phyloP scores from a whole-genome alignment of 2,888 invertebrate species.

The Cantharis lateralis region DNA sequence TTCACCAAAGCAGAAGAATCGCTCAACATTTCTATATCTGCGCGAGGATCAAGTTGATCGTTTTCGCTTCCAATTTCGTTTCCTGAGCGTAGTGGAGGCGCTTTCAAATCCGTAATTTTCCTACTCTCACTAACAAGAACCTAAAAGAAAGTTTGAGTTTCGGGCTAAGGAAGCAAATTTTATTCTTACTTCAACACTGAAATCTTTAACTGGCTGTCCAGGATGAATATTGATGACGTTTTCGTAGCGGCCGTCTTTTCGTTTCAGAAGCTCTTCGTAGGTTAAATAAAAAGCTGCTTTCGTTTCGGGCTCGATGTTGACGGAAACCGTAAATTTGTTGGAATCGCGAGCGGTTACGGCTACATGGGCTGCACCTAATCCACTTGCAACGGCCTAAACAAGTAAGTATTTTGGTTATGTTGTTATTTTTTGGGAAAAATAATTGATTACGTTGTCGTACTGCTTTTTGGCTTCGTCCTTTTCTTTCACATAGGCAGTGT shows the following conservation, averaged over 20 bases:
- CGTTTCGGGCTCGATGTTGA: slow-evolving; percentile 67
- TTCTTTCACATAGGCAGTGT: slow-evolving; percentile 68
- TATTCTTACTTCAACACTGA: slow-evolving; percentile 59
- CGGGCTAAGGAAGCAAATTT: slow-evolving; percentile 9
- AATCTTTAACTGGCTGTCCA: slow-evolving; percentile 66
- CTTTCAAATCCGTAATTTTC: slow-evolving; percentile 63
- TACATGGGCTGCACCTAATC: slow-evolving; percentile 65
- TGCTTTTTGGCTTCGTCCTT: slow-evolving; percentile 66
- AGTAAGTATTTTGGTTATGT: too few species aligned
- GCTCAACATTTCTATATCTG: slow-evolving; percentile 42
- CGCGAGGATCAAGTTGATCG: slow-evolving; percentile 54
- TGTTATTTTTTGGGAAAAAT: background rate
- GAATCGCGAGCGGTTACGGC: slow-evolving; percentile 70
- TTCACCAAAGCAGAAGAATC: slow-evolving; percentile 52
- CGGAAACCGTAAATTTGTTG: slow-evolving; percentile 69
- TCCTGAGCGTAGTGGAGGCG: slow-evolving; percentile 68
- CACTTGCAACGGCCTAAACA: slow-evolving; percentile 60
- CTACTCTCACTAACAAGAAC: slow-evolving; percentile 68
- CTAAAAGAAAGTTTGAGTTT: slow-evolving; percentile 28
- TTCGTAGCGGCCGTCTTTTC: slow-evolving; percentile 70
- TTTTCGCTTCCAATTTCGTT: slow-evolving; percentile 65
- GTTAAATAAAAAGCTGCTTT: slow-evolving; percentile 71
- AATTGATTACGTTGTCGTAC: slow-evolving; percentile 45
- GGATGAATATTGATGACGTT: slow-evolving; percentile 72
- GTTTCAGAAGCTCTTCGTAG: slow-evolving; percentile 72